Evolutionary conservation across 2,888 invertebrate genomes (phyloP).

Genomic region (Amphipoea lucens): DNA sequence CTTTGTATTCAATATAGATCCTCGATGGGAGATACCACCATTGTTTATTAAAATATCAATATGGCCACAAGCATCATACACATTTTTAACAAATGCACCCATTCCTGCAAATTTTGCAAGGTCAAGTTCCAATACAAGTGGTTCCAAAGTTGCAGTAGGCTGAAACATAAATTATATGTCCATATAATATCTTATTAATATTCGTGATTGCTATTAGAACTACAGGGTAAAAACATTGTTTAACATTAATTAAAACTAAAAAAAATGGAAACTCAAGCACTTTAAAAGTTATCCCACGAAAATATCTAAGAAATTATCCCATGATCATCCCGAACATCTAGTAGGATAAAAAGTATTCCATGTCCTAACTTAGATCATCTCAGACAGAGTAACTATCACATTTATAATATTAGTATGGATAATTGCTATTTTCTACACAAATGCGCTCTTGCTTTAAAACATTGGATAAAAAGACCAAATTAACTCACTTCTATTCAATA

Average conservation of each 20-base stretch:
- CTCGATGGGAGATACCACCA: constrained; percentile 96
- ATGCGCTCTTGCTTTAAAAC: not conserved
- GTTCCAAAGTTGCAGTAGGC: constrained; percentile 92
- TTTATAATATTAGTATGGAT: not conserved
- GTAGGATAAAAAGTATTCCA: not conserved
- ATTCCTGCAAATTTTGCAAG: constrained; percentile 93
- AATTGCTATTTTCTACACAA: not conserved
- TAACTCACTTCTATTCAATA: not conserved
- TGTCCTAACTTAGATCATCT: not conserved
- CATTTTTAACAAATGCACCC: constrained; percentile 91
- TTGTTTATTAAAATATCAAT: constrained; percentile 98
- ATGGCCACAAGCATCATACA: constrained; percentile 92
- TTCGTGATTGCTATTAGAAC: not conserved
- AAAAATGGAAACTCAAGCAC: not conserved
- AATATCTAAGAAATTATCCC: not conserved
- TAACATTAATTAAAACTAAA: not conserved
- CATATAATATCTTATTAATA: not conserved
- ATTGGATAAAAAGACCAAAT: not conserved
- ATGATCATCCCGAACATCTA: not conserved
- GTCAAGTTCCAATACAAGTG: constrained; percentile 94
- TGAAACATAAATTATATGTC: constrained; percentile 66
- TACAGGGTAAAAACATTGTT: not conserved
- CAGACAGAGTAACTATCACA: not conserved
- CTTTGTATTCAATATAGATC: constrained; percentile 93
- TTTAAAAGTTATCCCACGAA: not conserved